These are phyloP conservation scores for Ophion costatus DNA, from an alignment of 2,888 invertebrate species.

Conservation along the genomic window DNA sequence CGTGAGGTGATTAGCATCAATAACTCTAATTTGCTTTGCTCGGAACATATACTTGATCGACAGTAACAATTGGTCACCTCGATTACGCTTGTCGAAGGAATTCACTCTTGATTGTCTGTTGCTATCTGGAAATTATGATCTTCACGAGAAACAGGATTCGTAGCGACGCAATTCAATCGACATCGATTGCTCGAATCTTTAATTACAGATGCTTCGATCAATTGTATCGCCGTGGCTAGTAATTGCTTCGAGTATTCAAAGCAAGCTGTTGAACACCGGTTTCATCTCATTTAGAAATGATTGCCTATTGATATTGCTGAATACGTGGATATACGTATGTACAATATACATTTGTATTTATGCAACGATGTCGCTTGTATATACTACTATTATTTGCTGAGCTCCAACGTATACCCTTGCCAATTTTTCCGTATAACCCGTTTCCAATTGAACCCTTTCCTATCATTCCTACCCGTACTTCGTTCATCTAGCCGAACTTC, in stretches of 20 bases:
- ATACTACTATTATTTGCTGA: no score
- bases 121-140: neutral
- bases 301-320: constrained; percentile 2
- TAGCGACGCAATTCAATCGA: neutral
- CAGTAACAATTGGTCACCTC: neutral
- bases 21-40: neutral
- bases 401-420: no score
- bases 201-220: neutral
- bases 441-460: no score
- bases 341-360: neutral
- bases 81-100: neutral
- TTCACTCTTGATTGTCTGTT: neutral
- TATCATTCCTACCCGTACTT: no score
- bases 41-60: neutral
- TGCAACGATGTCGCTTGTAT: neutral
- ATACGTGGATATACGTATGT: constrained; percentile 2
- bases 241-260: neutral
- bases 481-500: no score
- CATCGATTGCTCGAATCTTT: neutral
- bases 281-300: neutral
- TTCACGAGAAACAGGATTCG: neutral
- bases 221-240: neutral
- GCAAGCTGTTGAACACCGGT: neutral
- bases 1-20: neutral
- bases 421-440: no score